These are phyloP conservation scores for Channa argus DNA, from an alignment of 2,113 vertebrate genomes.

Conservation along the genomic window DNA sequence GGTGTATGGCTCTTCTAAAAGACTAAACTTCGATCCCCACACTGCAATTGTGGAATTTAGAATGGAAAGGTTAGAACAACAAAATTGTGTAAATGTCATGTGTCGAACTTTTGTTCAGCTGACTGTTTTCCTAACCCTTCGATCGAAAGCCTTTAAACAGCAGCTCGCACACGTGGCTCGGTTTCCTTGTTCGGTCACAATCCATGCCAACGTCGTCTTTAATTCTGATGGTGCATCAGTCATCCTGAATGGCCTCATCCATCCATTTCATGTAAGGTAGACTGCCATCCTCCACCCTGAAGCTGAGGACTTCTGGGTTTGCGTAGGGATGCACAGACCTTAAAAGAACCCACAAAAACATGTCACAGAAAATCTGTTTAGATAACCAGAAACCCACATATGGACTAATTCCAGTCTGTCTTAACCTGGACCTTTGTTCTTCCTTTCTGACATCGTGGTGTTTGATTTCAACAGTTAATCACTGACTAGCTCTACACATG, in stretches of 20 bases:
- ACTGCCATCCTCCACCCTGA: constrained; percentile 87
- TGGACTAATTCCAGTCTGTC: neutral
- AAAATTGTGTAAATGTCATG: constrained; percentile 24
- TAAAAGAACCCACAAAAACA: constrained; percentile 14
- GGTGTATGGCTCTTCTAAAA: neutral
- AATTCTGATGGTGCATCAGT: constrained; percentile 59
- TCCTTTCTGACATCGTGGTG: too few species aligned
- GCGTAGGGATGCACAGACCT: constrained; percentile 90
- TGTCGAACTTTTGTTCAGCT: neutral
- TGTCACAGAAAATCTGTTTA: neutral
- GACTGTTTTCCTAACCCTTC: constrained; percentile 11
- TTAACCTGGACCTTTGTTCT: too few species aligned
- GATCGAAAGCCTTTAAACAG: constrained; percentile 11
- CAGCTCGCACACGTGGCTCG: constrained; percentile 7
- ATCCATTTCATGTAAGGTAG: constrained; percentile 86
- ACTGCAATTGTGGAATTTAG: neutral
- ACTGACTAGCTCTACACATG: too few species aligned
- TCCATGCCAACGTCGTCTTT: constrained; percentile 3
- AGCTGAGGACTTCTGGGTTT: constrained; percentile 88
- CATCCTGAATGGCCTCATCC: constrained; percentile 81
- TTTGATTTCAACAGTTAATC: too few species aligned
- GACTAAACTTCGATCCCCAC: constrained; percentile 16
- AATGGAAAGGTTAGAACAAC: constrained; percentile 15
- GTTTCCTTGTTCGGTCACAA: neutral
- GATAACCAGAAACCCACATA: neutral